Evolutionary conservation across 2,888 invertebrate species (phyloP).

Genomic region (Stomorhina lunata): DNA sequence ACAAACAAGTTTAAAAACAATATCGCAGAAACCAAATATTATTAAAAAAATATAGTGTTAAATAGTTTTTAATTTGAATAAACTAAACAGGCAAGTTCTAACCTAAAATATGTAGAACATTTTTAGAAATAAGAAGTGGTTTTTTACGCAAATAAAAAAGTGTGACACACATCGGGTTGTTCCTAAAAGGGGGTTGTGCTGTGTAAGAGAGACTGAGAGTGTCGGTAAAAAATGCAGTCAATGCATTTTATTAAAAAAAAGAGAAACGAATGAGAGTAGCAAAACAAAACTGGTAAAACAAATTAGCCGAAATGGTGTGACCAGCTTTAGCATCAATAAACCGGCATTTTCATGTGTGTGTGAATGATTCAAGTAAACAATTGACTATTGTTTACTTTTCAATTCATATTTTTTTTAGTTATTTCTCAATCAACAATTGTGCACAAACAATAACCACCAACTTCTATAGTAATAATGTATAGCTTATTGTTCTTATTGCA

Average conservation of each 20-base stretch:
- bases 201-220: neutral
- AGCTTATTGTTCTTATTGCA: neutral
- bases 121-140: constrained; percentile 25
- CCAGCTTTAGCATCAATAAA: constrained; percentile 31
- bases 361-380: constrained; percentile 12
- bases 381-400: constrained; percentile 28
- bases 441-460: neutral
- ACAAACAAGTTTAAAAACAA: neutral
- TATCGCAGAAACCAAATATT: neutral
- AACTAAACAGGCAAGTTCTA: constrained; percentile 6
- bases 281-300: constrained; percentile 46
- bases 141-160: neutral
- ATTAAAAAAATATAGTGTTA: neutral
- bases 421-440: neutral
- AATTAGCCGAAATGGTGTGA: constrained; percentile 1
- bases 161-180: constrained; percentile 20
- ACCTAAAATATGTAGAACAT: constrained; percentile 47
- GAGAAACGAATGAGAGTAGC: constrained; percentile 39
- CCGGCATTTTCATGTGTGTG: constrained; percentile 40
- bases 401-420: constrained; percentile 12
- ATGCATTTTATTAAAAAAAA: constrained; percentile 16
- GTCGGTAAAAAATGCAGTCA: neutral
- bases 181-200: neutral
- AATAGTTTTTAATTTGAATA: neutral
- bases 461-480: constrained; percentile 25